phyloP scores from a whole-genome alignment of 92 coral and sea anemone genomes.

The Actinostola sp. region DNA sequence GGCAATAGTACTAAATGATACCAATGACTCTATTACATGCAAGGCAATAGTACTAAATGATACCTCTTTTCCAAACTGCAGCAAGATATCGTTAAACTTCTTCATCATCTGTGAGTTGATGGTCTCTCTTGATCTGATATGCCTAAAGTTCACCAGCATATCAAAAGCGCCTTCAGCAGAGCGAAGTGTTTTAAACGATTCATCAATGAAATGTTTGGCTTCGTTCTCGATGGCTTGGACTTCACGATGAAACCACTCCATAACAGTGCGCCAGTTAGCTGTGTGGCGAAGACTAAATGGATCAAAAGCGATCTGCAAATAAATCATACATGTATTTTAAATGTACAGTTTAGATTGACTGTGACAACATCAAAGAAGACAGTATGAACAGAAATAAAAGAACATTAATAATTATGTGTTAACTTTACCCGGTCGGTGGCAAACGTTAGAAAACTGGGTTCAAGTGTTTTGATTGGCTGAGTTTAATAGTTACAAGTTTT shows the following conservation, averaged over 20 bases:
- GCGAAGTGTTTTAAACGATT: conserved; percentile 92
- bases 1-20: neutral
- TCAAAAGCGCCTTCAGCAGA: conserved; percentile 99
- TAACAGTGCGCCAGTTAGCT: conserved; percentile 94
- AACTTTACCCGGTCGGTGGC: too few relatives aligned
- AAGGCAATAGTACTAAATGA: neutral
- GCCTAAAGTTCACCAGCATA: conserved; percentile 95
- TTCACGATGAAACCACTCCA: conserved; percentile 99
- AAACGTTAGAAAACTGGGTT: too few relatives aligned
- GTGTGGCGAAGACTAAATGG: conserved; percentile 94
- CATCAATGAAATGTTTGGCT: conserved; percentile 97
- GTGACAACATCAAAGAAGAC: too few relatives aligned
- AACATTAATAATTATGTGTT: too few relatives aligned
- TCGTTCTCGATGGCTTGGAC: conserved; percentile 98
- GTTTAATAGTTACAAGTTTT: too few relatives aligned
- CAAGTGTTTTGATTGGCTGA: too few relatives aligned
- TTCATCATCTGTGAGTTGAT: conserved; percentile 99
- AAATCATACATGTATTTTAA: neutral
- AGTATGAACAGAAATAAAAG: too few relatives aligned
- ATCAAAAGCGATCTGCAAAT: conserved; percentile 87
- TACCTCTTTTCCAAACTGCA: conserved; percentile 99
- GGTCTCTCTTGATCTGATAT: conserved; percentile 96
- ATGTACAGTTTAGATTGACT: too few relatives aligned
- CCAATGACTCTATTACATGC: too few relatives aligned
- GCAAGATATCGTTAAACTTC: conserved; percentile 93